Evolutionary conservation across 1,140 invertebrate genomes (phyloP).

Genomic region (Stratiolaelaps scimitus): DNA sequence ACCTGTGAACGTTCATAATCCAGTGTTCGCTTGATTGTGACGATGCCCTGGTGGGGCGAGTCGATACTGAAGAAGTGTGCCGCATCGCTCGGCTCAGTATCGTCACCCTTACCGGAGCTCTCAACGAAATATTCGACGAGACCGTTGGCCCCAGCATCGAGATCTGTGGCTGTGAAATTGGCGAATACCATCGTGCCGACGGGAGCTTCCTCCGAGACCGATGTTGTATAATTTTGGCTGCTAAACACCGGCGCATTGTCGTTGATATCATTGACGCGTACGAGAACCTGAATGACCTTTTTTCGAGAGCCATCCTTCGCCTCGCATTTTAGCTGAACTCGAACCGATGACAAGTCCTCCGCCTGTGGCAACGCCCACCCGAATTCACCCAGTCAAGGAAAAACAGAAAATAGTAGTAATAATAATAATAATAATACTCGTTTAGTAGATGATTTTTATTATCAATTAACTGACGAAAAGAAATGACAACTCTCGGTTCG

Average conservation of each 20-base stretch:
- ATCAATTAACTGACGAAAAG: background rate
- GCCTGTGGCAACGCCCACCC: conserved; percentile 19
- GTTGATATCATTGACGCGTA: conserved; percentile 75
- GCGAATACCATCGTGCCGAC: conserved; percentile 36
- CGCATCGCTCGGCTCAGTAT: conserved; percentile 52
- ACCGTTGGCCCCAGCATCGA: conserved; percentile 59
- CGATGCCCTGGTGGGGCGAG: conserved; percentile 35
- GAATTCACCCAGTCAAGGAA: background rate
- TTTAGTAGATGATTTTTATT: background rate
- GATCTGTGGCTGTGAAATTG: conserved; percentile 35
- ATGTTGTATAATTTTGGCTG: conserved; percentile 64
- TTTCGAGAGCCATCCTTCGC: conserved; percentile 28
- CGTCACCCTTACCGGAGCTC: conserved; percentile 44
- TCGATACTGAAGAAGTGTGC: conserved; percentile 63
- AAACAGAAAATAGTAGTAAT: background rate
- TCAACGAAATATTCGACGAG: conserved; percentile 62
- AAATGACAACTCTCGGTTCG: no score
- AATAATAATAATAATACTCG: no score
- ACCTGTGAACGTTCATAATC: conserved; percentile 34
- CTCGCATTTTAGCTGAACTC: conserved; percentile 32
- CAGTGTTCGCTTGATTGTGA: conserved; percentile 34
- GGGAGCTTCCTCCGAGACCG: conserved; percentile 62
- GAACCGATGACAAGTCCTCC: conserved; percentile 30
- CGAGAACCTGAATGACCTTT: conserved; percentile 69
- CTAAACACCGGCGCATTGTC: conserved; percentile 53